Percentiles rank a stretch among this genome's conserved stretches.
These are phyloP conservation scores for Bufo gargarizans DNA, from an alignment of 2,113 vertebrate species.

Conservation along the genomic window DNA sequence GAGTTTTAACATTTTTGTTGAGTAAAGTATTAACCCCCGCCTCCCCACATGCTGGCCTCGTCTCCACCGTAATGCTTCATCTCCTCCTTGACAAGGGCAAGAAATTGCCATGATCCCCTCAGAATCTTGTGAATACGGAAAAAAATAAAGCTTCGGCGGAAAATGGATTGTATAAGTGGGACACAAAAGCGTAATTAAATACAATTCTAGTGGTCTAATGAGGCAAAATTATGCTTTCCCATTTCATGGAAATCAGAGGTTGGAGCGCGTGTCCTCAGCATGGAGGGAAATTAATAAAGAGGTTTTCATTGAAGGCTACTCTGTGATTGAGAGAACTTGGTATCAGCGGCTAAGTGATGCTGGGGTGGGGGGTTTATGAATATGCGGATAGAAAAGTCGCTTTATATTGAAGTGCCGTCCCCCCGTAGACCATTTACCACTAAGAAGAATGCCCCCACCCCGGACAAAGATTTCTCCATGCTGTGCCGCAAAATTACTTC, in stretches of 20 bases:
- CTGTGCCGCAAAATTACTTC: conserved; percentile 20
- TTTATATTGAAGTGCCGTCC: conserved; percentile 27
- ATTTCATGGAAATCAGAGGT: conserved; percentile 41
- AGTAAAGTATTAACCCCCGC: neutral
- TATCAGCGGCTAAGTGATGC: conserved; percentile 2
- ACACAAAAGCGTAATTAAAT: conserved; percentile 50
- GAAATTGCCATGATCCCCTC: neutral
- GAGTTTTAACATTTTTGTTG: neutral
- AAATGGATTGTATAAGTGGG: conserved; percentile 43
- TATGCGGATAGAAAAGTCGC: conserved; percentile 18
- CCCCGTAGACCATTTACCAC: neutral
- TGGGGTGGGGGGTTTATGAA: conserved; percentile 13
- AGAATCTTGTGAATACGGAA: neutral
- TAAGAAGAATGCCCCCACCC: conserved; percentile 12
- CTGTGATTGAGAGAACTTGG: conserved; percentile 42
- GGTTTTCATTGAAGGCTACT: conserved; percentile 9
- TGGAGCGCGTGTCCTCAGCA: conserved; percentile 29
- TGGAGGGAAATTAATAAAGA: conserved; percentile 46
- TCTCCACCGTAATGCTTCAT: neutral
- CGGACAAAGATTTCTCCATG: neutral
- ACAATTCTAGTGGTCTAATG: conserved; percentile 30
- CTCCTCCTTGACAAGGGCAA: neutral
- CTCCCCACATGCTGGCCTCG: neutral
- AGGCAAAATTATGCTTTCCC: conserved; percentile 45
- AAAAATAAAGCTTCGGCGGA: conserved; percentile 8